A percentile compares a stretch with the other conserved stretches of the same genome.
Evolutionary conservation across 2,113 vertebrate species (phyloP).

Genomic region (Xenopus tropicalis): UCB_Xtro_10.0 CM004450.2:75109501-75110000

Average conservation of each 20-base stretch:
- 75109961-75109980: constrained; percentile 46
- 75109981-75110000: constrained; percentile 46
- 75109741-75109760: constrained; percentile 72
- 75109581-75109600: constrained; percentile 76
- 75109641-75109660: constrained; percentile 78
- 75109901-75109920: constrained; percentile 45
- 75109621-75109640: constrained; percentile 79
- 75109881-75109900: constrained; percentile 45
- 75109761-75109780: constrained; percentile 72
- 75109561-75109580: constrained; percentile 78
- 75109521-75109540: constrained; percentile 74
- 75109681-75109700: constrained; percentile 76
- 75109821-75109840: background rate
- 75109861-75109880: constrained; percentile 40
- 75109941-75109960: constrained; percentile 16
- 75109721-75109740: constrained; percentile 74
- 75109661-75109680: constrained; percentile 71
- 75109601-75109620: constrained; percentile 79
- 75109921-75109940: background rate
- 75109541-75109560: constrained; percentile 73
- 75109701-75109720: constrained; percentile 79
- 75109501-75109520: constrained; percentile 76
- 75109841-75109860: constrained; percentile 37
- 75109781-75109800: too few relatives aligned
- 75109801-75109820: background rate